Evolutionary conservation across 2,888 invertebrate species (phyloP), one percentile per base, ranked within the genome.

Genomic region (Oasisia sp.): DNA sequence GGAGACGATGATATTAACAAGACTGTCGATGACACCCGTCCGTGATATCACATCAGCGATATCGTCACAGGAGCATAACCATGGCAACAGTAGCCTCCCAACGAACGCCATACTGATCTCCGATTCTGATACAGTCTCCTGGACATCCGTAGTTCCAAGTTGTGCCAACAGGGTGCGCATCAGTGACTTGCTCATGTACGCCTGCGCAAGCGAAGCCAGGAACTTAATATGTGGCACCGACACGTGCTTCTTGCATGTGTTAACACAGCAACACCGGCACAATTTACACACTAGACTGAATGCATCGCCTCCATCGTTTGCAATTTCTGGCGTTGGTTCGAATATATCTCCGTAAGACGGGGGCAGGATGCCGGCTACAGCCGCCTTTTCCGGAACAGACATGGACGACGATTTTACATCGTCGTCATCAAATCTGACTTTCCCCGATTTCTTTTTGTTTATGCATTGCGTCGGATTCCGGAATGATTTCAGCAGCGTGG

Each of bases 401-500:
- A 74, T 74, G 74, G 74, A 74, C 5, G 74, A 74, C 7, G 74
- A 74, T 74, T 74, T 74, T 74, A n/a, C 74, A 74, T 74, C 27
- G 7, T 74, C 74, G n/a, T 74, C 74, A n/a, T 27, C 74, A 74
- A 74, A 74, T 27, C 74, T 74, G 74, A 74, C 74, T 19, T 74
- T 74, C 27, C 74, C 74, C 0, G 0, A 27, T 19, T 74, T 74
- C 44, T 32, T 90, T 90, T 90, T 90, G 38, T 32, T 90, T 32
- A 38, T 32, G 19, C 44, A 32, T 27, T 89, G 38, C 8, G 32
- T 32, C 3, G 92, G 91, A 32, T 89, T 91, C 50, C 58, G 89
- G 38, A 92, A 92, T 27, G 92, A 50, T 50, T 90, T 89, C 19
- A 92, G 90, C 12, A 92, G 90, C 19, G 91, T 45, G 5, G 91